These are phyloP conservation scores for Pseudorasbora parva DNA, from an alignment of 2,113 vertebrate species.

Conservation along the genomic window DNA sequence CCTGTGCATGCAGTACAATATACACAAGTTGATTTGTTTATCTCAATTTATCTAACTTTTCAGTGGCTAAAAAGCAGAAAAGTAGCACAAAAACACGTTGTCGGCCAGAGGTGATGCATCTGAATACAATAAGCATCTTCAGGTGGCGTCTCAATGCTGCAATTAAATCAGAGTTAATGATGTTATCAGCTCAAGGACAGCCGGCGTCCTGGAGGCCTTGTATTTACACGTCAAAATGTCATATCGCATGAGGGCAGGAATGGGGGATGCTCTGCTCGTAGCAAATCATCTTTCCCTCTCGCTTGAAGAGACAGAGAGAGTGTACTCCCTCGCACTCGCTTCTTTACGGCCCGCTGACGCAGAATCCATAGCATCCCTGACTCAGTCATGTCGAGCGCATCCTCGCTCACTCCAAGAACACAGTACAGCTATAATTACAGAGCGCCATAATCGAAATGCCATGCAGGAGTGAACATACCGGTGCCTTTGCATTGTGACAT, in stretches of 20 bases:
- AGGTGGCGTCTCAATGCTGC: background rate
- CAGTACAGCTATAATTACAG: slow-evolving; percentile 10
- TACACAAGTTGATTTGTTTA: slow-evolving; percentile 56
- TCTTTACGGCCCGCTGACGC: slow-evolving; percentile 4
- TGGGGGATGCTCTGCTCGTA: slow-evolving; percentile 59
- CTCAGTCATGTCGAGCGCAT: slow-evolving; percentile 15
- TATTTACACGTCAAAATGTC: slow-evolving; percentile 72
- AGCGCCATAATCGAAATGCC: slow-evolving; percentile 2
- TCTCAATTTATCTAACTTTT: slow-evolving; percentile 43
- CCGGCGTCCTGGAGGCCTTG: slow-evolving; percentile 44
- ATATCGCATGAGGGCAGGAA: slow-evolving; percentile 62
- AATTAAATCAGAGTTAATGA: slow-evolving; percentile 37
- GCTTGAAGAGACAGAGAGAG: slow-evolving; percentile 61
- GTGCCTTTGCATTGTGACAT: too few relatives aligned
- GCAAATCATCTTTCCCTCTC: slow-evolving; percentile 65
- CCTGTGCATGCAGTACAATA: slow-evolving; percentile 51
- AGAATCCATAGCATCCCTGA: background rate
- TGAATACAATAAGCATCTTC: background rate
- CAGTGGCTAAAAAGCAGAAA: slow-evolving; percentile 5
- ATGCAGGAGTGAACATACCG: background rate
- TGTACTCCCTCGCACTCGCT: slow-evolving; percentile 63
- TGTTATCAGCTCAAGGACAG: slow-evolving; percentile 5
- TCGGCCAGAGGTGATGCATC: too few relatives aligned
- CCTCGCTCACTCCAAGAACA: background rate
- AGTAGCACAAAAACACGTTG: background rate